These are phyloP conservation scores for Graptemys geographica DNA, from an alignment of 2,797 vertebrate species.

Conservation along the genomic window DNA sequence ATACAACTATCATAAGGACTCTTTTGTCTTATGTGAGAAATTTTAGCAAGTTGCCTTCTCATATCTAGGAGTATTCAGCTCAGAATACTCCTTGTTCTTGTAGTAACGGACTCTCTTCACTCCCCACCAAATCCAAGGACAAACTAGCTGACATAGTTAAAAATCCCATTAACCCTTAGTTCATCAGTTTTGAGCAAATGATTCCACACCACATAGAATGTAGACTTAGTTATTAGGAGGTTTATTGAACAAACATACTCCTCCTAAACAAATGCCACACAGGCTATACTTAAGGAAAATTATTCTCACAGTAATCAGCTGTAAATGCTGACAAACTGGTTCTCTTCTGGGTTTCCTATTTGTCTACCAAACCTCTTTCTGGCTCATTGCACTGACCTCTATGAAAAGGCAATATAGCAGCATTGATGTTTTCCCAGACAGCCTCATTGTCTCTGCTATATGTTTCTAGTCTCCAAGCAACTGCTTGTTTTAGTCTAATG, in stretches of 20 bases:
- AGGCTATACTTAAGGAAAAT: constrained; percentile 61
- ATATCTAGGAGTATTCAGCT: neutral
- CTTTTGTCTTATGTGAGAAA: neutral
- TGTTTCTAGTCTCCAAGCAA: constrained; percentile 51
- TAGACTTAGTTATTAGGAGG: constrained; percentile 30
- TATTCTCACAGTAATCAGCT: constrained; percentile 61
- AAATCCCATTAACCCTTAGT: neutral
- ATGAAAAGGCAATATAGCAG: constrained; percentile 62
- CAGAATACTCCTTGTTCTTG: neutral
- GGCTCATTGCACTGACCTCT: constrained; percentile 64
- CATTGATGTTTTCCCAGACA: constrained; percentile 57
- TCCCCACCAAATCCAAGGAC: neutral
- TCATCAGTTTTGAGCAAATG: constrained; percentile 13
- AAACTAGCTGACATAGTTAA: neutral
- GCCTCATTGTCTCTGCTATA: constrained; percentile 3
- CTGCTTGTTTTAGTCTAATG: neutral
- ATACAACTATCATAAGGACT: neutral
- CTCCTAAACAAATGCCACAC: constrained; percentile 41
- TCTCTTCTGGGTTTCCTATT: constrained; percentile 77
- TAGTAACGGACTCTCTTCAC: neutral
- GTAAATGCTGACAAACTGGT: constrained; percentile 78
- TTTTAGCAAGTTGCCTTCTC: neutral
- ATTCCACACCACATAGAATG: constrained; percentile 15
- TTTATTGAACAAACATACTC: constrained; percentile 50
- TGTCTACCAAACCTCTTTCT: constrained; percentile 58